These are phyloP conservation scores for Amblyjoppa proteus DNA, from an alignment of 2,888 invertebrate species.

Conservation along the genomic window DNA sequence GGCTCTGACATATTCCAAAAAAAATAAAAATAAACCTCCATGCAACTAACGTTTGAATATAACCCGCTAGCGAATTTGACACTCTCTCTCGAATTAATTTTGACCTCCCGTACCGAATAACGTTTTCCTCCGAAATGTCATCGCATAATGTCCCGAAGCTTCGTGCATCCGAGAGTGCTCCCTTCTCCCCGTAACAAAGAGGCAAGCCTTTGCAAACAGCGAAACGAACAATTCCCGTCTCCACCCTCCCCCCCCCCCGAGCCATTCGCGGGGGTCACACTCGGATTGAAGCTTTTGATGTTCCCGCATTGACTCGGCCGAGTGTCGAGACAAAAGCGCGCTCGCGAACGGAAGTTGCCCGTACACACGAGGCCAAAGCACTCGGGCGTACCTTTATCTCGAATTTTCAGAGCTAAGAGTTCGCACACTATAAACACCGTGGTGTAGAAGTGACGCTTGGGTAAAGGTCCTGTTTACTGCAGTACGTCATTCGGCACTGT, in stretches of 20 bases:
- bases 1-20: too few species aligned
- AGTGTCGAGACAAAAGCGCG: conserved; percentile 14
- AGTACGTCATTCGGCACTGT: neutral
- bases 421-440: neutral
- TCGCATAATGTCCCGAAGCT: neutral
- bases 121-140: neutral
- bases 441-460: neutral
- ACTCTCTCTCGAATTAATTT: neutral
- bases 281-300: conserved; percentile 8
- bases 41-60: neutral
- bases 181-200: neutral
- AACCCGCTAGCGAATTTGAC: neutral
- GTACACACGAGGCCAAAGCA: conserved; percentile 6
- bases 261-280: conserved; percentile 2
- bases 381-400: conserved; percentile 40
- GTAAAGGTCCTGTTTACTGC: neutral
- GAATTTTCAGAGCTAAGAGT: conserved; percentile 34
- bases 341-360: neutral
- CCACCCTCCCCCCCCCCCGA: neutral
- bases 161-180: neutral
- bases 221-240: neutral
- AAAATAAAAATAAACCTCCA: too few species aligned
- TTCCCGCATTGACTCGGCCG: neutral
- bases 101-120: neutral
- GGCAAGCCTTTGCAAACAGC: neutral